Evolutionary conservation across 2,797 vertebrate genomes (phyloP), one percentile per base, ranked within the genome.

Genomic region (Enteromius thamalakanensis): DNA sequence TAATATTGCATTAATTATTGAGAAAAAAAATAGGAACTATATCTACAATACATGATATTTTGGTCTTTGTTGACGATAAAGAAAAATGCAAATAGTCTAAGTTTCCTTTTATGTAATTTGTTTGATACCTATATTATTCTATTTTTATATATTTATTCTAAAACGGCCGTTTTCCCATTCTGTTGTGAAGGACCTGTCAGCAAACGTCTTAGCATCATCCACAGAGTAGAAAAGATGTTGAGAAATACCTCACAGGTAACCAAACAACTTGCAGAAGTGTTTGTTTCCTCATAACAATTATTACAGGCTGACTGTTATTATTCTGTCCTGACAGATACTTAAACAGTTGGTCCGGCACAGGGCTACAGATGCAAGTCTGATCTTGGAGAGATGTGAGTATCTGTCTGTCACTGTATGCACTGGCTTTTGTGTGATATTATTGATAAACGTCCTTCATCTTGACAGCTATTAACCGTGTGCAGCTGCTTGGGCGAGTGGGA

Each of bases 401-500:
- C 26, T 74, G 34, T 65, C 53, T n/a, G 1, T 23, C 49, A 21
- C 17, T 37, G 21, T 23, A 55, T 32, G 29, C 2, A 21, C 15
- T 51, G 47, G 8, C 4, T 21, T 49, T 70, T 26, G 23, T 26
- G 58, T 62, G 58, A 14, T 26, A 26, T 62, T 29, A 15, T 15
- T 29, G 26, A 62, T 15, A 29, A 62, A 29, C 29, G 12, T 45
- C 5, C 34, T 51, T 62, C 1, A 2, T 62, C 9, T 29, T n/a
- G 21, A 21, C 80, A 99, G 98, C 98, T 2, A 93, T 99, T 90
- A 99, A 99, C 89, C 94, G 94, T 0, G 97, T 99, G 34, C 97
- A 98, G 93, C 90, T 99, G 71, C 91, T 99, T 17, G 98, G 98
- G 8, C 94, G 98, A 21, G 98, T 99, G 15, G 98, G 98, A n/a